Evolutionary conservation across 2,888 invertebrate species (phyloP), one percentile per base, ranked within the genome.

Genomic region (Blera fallax): DNA sequence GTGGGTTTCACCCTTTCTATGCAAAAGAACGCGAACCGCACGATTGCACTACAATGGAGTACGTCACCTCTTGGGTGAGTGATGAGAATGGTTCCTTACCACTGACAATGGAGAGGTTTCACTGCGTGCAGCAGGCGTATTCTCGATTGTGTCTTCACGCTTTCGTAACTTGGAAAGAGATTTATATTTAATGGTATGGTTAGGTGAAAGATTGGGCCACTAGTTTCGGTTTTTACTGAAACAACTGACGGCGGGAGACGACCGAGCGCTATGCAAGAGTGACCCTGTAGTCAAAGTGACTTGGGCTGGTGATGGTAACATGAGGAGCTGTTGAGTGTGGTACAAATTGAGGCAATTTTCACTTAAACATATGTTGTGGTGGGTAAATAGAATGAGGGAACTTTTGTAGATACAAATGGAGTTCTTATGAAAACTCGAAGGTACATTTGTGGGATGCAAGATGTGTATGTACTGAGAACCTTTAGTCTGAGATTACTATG

Each of bases 141-240:
- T 65, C 58, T 21, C 64, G 69, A 69, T 56, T 73, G 64, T 84
- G 74, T 80, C 84, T 84, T 84, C 74, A 84, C 84, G 84, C 84
- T 84, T 80, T 84, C 80, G 45, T 84, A 70, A 65, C 70, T 58
- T 16, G 37, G 14, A 76, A 80, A 70, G 52, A 84, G 70, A 80
- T 84, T 84, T 80, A 58, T 54, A 50, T 73, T 56, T 73, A 74
- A 70, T 67, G 60, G 48, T 62, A 73, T 67, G 60, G 60, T 56
- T 67, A 74, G 67, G 50, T 84, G 79, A 69, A 74, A 74, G 73
- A 84, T 73, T 78, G 60, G 62, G 69, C 78, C 78, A 62, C 62
- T 62, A 62, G 56, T 82, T 70, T 77, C 50, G 58, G 72, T 60
- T 67, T 54, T 70, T 60, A 67, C 43, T 67, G 16, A 50, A 50